Evolutionary conservation across 2,797 vertebrate species (phyloP).

Genomic region (Melanotaenia nigrans): DNA sequence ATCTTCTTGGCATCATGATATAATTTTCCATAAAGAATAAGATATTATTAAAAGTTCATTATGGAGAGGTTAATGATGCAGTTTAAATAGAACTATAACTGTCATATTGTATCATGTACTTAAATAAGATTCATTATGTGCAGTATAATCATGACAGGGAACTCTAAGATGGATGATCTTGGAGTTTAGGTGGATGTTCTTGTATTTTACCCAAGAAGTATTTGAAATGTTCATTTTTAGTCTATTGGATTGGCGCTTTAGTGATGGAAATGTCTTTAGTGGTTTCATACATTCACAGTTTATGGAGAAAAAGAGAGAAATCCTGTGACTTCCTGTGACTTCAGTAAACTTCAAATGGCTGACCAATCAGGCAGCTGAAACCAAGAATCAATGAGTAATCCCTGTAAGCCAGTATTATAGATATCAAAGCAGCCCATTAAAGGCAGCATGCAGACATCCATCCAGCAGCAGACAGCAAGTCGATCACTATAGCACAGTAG

Average conservation of each 20-base stretch:
- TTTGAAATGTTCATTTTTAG: background rate
- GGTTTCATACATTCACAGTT: constrained; percentile 14
- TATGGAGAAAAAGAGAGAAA: constrained; percentile 11
- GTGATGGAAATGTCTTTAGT: constrained; percentile 7
- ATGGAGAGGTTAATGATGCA: too few species aligned
- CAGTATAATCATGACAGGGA: background rate
- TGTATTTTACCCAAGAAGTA: background rate
- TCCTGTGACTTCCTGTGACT: constrained; percentile 28
- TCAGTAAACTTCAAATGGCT: constrained; percentile 40
- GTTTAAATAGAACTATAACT: too few species aligned
- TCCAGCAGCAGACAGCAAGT: constrained; percentile 57
- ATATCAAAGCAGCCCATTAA: constrained; percentile 61
- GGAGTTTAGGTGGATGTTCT: background rate
- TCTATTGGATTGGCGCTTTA: background rate
- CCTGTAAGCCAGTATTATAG: constrained; percentile 45
- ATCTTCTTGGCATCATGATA: too few species aligned
- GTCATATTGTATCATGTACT: background rate
- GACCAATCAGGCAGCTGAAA: constrained; percentile 39
- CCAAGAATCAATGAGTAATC: constrained; percentile 46
- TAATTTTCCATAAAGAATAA: too few species aligned
- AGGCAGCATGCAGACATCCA: constrained; percentile 48
- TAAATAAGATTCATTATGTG: background rate
- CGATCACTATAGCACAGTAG: constrained; percentile 46
- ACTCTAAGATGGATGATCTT: background rate
- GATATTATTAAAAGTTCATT: too few species aligned